A percentile compares a stretch with the other conserved stretches of the same genome.
Evolutionary conservation across 2,113 vertebrate species (phyloP).

Genomic region (Channa maculata): DNA sequence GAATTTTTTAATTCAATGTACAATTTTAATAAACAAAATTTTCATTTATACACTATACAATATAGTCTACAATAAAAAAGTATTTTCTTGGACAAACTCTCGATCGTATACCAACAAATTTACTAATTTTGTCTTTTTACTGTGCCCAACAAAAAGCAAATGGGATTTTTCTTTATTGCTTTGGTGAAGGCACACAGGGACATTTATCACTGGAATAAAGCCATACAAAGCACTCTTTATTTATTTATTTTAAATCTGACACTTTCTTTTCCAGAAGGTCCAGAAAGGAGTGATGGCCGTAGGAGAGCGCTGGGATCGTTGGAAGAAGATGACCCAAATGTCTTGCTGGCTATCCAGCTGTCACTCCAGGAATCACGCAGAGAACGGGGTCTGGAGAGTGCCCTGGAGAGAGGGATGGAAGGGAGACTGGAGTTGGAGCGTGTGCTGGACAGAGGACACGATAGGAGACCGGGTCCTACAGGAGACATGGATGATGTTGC

Average conservation of each 20-base stretch:
- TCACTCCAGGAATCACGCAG: constrained; percentile 96
- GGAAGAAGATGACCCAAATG: constrained; percentile 98
- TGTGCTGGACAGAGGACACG: constrained; percentile 54
- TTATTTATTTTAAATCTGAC: not conserved
- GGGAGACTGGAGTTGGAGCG: constrained; percentile 43
- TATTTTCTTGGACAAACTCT: not conserved
- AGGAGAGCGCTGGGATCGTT: constrained; percentile 89
- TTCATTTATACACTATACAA: no score
- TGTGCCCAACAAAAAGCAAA: constrained; percentile 44
- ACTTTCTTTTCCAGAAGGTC: constrained; percentile 69
- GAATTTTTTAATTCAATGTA: not conserved
- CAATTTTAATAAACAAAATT: no score
- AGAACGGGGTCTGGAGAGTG: constrained; percentile 75
- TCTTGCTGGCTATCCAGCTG: constrained; percentile 96
- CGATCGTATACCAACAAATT: not conserved
- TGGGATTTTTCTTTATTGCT: constrained; percentile 60
- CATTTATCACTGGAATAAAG: constrained; percentile 31
- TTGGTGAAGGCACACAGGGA: constrained; percentile 10
- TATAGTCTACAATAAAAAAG: no score
- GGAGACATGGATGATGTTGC: constrained; percentile 74
- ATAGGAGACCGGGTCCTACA: constrained; percentile 40
- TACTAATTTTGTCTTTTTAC: constrained; percentile 35
- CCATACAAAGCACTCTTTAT: not conserved
- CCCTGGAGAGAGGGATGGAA: constrained; percentile 36
- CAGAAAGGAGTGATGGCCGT: constrained; percentile 86